Conservation (phyloP, 2,888 invertebrate species). For the Volucella inflata region DNA sequence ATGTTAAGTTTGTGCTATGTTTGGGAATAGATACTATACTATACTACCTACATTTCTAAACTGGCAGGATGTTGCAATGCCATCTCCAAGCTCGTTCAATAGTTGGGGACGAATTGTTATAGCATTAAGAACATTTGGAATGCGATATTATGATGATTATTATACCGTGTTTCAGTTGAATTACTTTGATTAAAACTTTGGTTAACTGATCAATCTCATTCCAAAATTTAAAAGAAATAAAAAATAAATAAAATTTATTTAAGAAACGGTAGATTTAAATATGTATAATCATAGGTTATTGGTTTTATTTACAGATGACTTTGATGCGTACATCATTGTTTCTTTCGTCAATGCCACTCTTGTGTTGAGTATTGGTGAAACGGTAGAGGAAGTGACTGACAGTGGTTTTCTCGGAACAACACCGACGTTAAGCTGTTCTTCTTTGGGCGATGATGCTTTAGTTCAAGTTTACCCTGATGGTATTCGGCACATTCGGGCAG, state of each 20-base stretch:
- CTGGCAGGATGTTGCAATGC: constrained; percentile 23
- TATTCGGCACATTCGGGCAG: constrained; percentile 98
- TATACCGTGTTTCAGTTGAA: constrained; percentile 88
- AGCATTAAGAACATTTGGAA: constrained; percentile 76
- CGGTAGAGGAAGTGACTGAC: constrained; percentile 99
- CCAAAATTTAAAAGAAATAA: constrained; percentile 59
- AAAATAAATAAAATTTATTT: background rate
- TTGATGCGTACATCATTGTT: constrained; percentile 99
- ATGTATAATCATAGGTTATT: constrained; percentile 4
- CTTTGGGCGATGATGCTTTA: constrained; percentile 98
- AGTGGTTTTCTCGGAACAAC: constrained; percentile 99
- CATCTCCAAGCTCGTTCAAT: constrained; percentile 55
- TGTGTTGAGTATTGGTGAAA: constrained; percentile 99
- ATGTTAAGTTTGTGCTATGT: constrained; percentile 38
- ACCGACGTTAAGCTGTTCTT: constrained; percentile 98
- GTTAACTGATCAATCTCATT: constrained; percentile 81
- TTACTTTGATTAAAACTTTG: constrained; percentile 85
- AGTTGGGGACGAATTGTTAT: constrained; percentile 29
- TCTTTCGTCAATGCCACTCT: constrained; percentile 99
- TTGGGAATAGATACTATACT: constrained; percentile 71
- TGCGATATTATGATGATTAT: constrained; percentile 81
- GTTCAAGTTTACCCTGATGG: constrained; percentile 99
- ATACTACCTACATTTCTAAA: constrained; percentile 36
- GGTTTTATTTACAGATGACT: constrained; percentile 92
- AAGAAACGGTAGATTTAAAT: constrained; percentile 1